Base-by-base conservation (phyloP, 2,888 invertebrate species). In the Volucella inanis region DNA sequence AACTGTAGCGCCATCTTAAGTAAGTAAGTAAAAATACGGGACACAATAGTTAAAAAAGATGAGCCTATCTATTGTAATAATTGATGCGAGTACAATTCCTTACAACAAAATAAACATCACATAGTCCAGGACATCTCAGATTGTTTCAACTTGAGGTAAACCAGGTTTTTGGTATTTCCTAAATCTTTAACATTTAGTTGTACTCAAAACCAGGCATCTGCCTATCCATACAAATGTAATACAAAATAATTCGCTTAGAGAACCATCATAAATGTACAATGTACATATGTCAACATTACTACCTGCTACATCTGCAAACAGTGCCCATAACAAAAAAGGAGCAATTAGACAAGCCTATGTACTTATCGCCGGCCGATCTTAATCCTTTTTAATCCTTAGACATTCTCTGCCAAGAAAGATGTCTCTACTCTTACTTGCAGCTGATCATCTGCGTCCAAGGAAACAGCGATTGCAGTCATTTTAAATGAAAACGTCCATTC, bases 331-430 rank as follows among this genome's bases (percentile, higher is more conserved):
- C 15, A 45, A 64, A 74, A 79, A 61, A 54, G 8, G 67, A 75
- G 61, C 84, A 84, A 84, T 84, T 80, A 61, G 84, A 70, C 70
- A 79, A 62, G 43, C 57, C 79, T 41, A 22, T 22, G 18, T 22
- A 74, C 67, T 79, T 79, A 83, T 83, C 83, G 50, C 8, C 18
- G 11, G 11, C 68, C 61, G 54, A 80, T 84, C 79, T 70, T 75
- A 80, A 80, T 84, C 84, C 80, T 70, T 59, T 59, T 62, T 61
- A 70, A 65, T 80, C 59, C 65, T 57, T 41, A 74, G 75, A 65
- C 79, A 59, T 59, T 39, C 71, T 65, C 80, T 84, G 57, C 54
- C 79, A 62, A 78, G 68, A 83, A 52, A 70, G 67, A 49, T 47
- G 49, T 57, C 18, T 50, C 6, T 31, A 31, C 22, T 55, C 14